A percentile compares a stretch with the other conserved stretches of the same genome.
These are phyloP conservation scores for Ecliptopera silaceata DNA, from an alignment of 2,888 invertebrate species.

Conservation along the genomic window DNA sequence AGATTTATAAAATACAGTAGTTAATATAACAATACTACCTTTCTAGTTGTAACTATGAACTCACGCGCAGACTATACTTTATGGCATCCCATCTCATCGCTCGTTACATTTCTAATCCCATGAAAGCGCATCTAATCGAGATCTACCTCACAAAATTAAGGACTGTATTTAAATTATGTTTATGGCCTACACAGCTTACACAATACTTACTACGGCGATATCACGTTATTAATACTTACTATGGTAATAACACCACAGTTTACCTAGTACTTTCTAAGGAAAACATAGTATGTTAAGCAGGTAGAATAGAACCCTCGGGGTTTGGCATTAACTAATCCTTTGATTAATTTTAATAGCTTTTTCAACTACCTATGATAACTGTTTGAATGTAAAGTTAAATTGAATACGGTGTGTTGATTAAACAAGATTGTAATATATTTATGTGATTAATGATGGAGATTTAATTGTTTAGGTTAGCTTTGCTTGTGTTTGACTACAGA, in stretches of 20 bases:
- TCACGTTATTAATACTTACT: slow-evolving; percentile 2
- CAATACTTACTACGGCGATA: slow-evolving; percentile 8
- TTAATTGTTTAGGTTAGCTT: slow-evolving; percentile 19
- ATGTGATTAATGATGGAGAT: slow-evolving; percentile 22
- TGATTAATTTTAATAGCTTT: slow-evolving; percentile 32
- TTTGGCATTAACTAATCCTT: slow-evolving; percentile 31
- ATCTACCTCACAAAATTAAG: slow-evolving; percentile 37
- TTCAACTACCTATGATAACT: slow-evolving; percentile 22
- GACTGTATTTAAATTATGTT: slow-evolving; percentile 32
- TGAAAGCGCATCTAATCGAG: slow-evolving; percentile 60
- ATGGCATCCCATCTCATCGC: slow-evolving; percentile 22
- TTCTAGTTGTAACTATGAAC: background rate
- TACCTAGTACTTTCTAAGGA: background rate
- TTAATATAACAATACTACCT: background rate
- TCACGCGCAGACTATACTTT: slow-evolving; percentile 44
- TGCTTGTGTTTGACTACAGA: slow-evolving; percentile 5
- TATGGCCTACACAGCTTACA: slow-evolving; percentile 23
- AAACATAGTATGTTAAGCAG: slow-evolving; percentile 7
- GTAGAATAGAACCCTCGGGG: slow-evolving; percentile 14
- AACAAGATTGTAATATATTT: slow-evolving; percentile 15
- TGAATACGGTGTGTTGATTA: slow-evolving; percentile 19
- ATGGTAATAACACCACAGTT: slow-evolving; percentile 6
- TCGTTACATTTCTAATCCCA: slow-evolving; percentile 45
- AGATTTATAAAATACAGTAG: no score
- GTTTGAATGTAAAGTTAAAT: slow-evolving; percentile 22